These are phyloP conservation scores for Ophiothrix spiculata DNA, from an alignment of 35 echinoderm and acorn worm genomes.

Conservation along the genomic window DNA sequence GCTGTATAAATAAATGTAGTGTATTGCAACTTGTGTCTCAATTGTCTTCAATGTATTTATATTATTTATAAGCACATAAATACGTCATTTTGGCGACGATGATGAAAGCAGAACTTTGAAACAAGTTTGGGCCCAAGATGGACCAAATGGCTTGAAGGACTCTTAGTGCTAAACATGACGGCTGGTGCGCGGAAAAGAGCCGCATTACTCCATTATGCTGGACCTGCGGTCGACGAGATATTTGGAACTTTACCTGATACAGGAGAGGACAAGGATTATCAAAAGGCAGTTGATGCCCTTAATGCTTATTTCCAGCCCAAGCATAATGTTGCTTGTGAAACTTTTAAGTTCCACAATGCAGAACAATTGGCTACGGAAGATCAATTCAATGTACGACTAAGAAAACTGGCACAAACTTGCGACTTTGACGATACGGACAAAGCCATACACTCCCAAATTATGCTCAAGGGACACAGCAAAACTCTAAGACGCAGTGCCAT, in stretches of 20 bases:
- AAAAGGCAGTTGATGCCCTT: conserved; percentile 23
- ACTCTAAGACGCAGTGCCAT: conserved; percentile 40
- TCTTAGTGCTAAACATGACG: conserved; percentile 27
- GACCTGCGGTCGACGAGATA: conserved; percentile 32
- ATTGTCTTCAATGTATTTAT: no score
- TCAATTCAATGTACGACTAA: conserved; percentile 33
- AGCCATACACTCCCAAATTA: conserved; percentile 57
- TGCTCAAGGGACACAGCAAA: conserved; percentile 37
- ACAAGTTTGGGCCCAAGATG: conserved; percentile 34
- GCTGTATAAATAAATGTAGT: no score
- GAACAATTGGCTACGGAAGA: conserved; percentile 32
- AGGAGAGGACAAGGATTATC: conserved; percentile 37
- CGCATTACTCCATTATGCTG: conserved; percentile 56
- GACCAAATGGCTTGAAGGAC: conserved; percentile 57
- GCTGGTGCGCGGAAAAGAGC: conserved; percentile 41
- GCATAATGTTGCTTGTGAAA: conserved; percentile 45
- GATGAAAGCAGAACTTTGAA: no score
- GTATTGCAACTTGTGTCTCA: no score
- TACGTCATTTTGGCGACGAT: no score
- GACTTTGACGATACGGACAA: conserved; percentile 39
- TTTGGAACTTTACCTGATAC: conserved; percentile 36
- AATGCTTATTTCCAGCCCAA: conserved; percentile 35
- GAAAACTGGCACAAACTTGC: conserved; percentile 47
- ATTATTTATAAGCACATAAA: no score
- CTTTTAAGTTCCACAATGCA: conserved; percentile 47